These are phyloP conservation scores for Todus mexicanus DNA, from an alignment of 2,797 vertebrate genomes.

Conservation along the genomic window DNA sequence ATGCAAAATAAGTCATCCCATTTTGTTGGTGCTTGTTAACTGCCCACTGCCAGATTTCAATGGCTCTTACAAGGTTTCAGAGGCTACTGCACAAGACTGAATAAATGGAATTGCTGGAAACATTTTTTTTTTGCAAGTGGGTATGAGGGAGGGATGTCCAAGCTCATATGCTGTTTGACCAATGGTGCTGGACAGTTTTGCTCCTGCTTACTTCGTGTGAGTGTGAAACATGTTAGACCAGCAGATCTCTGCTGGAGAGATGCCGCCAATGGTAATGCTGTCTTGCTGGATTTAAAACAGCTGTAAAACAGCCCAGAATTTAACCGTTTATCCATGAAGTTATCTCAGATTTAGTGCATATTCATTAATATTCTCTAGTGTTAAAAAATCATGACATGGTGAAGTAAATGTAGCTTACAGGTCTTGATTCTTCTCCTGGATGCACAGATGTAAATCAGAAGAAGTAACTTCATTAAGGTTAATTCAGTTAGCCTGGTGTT, in stretches of 20 bases:
- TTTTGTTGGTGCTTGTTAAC: not conserved
- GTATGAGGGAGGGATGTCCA: not conserved
- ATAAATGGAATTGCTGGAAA: not conserved
- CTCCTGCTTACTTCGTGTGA: not conserved
- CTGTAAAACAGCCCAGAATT: not conserved
- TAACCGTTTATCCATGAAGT: not conserved
- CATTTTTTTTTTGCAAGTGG: not conserved
- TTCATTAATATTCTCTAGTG: not conserved
- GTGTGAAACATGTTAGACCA: not conserved
- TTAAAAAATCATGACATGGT: not conserved
- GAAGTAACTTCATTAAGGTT: not conserved
- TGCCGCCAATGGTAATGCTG: not conserved
- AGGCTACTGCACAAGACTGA: not conserved
- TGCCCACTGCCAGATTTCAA: not conserved
- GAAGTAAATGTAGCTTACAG: not conserved
- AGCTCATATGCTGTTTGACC: not conserved
- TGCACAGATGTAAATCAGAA: not conserved
- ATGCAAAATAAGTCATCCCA: not conserved
- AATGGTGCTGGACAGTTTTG: not conserved
- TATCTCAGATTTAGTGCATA: not conserved
- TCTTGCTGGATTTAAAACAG: not conserved
- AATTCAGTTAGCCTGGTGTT: not conserved
- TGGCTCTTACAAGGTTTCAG: not conserved
- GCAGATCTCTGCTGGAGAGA: not conserved
- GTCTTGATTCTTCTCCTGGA: not conserved